Evolutionary conservation across 2,113 vertebrate genomes (phyloP).

Genomic region (Gambusia affinis): DNA sequence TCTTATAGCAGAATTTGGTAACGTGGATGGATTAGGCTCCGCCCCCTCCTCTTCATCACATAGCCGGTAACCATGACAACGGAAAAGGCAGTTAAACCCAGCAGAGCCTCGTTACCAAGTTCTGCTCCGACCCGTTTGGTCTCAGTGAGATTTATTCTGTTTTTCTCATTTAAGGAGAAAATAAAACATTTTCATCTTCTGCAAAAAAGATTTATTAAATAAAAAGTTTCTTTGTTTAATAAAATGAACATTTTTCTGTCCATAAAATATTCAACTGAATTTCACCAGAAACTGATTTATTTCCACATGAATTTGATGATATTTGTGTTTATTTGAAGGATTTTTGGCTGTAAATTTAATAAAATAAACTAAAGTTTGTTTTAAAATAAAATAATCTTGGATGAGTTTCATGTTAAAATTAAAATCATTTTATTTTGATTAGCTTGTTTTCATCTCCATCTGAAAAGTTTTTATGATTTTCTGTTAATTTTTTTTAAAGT

Average conservation of each 20-base stretch:
- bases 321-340: too few relatives aligned
- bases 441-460: too few relatives aligned
- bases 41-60: not conserved
- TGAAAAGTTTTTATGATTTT: too few relatives aligned
- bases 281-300: too few relatives aligned
- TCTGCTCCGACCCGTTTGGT: constrained; percentile 22
- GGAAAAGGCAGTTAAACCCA: not conserved
- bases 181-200: not conserved
- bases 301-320: too few relatives aligned
- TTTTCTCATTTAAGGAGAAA: constrained; percentile 38
- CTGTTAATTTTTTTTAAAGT: too few relatives aligned
- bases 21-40: not conserved
- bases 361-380: too few relatives aligned
- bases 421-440: too few relatives aligned
- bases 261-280: too few relatives aligned
- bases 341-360: too few relatives aligned
- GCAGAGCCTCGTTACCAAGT: not conserved
- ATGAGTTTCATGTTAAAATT: too few relatives aligned
- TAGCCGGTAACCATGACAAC: constrained; percentile 1
- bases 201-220: not conserved
- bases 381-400: too few relatives aligned
- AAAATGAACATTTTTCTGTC: not conserved
- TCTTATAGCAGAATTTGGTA: not conserved
- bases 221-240: not conserved
- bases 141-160: constrained; percentile 53